Percentiles rank a stretch among this genome's conserved stretches.
Conservation (phyloP, 2,113 vertebrate genomes). For the Crotophaga sulcirostris region DNA sequence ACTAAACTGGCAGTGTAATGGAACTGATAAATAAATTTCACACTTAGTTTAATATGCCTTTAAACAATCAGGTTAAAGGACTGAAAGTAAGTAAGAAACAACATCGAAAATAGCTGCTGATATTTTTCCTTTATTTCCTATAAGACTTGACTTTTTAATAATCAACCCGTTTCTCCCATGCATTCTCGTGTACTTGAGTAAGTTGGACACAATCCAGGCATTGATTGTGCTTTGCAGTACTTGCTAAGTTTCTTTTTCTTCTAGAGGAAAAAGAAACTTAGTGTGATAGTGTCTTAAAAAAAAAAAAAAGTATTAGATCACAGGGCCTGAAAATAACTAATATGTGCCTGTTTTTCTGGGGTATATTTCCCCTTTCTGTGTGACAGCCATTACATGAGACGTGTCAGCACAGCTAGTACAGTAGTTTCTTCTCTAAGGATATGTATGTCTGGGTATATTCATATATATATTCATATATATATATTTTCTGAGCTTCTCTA, state of each 20-base stretch:
- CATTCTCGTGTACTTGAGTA: conserved; percentile 16
- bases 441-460: background rate
- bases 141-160: conserved; percentile 22
- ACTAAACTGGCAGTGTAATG: background rate
- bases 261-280: conserved; percentile 65
- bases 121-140: conserved; percentile 11
- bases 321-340: background rate
- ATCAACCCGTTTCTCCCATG: conserved; percentile 1
- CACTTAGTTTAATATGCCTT: background rate
- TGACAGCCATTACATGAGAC: background rate
- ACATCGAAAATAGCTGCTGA: background rate
- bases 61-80: conserved; percentile 5
- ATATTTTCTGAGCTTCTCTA: background rate
- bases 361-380: background rate
- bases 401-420: background rate
- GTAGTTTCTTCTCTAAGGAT: background rate
- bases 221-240: conserved; percentile 9
- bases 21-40: conserved; percentile 24
- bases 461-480: background rate
- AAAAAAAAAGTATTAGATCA: conserved; percentile 14
- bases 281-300: background rate
- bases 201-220: conserved; percentile 25
- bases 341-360: background rate
- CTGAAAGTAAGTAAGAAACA: background rate
- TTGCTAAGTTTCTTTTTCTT: conserved; percentile 68